phyloP scores from a whole-genome alignment of 2,113 vertebrate genomes.

The Platanista minor region DNA sequence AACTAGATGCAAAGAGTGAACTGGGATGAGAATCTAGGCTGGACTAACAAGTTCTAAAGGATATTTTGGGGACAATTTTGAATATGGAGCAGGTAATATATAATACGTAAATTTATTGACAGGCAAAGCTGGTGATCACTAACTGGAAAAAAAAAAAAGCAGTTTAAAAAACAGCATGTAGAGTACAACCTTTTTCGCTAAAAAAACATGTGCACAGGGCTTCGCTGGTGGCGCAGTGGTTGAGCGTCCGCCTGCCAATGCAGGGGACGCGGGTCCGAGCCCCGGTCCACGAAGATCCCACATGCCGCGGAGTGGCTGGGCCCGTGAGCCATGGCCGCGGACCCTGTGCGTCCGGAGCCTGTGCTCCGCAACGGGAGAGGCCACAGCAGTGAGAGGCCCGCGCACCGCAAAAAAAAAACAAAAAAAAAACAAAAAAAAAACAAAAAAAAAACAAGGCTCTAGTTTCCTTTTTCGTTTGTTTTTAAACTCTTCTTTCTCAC shows the following conservation, averaged over 20 bases:
- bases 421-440: too few relatives aligned
- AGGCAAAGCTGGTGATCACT: background rate
- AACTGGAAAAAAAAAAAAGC: background rate
- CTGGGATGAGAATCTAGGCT: background rate
- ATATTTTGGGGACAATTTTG: background rate
- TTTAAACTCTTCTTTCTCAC: slow-evolving; percentile 18
- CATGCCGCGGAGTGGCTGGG: too few relatives aligned
- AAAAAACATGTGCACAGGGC: background rate
- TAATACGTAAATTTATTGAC: background rate
- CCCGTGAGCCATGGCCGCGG: too few relatives aligned
- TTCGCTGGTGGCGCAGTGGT: too few relatives aligned
- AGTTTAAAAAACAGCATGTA: background rate
- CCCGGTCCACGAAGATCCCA: too few relatives aligned
- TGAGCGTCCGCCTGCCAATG: too few relatives aligned
- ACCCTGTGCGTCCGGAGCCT: too few relatives aligned
- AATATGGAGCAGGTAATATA: background rate
- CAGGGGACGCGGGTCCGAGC: too few relatives aligned
- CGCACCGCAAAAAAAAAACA: too few relatives aligned
- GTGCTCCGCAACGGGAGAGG: too few relatives aligned
- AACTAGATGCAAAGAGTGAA: background rate
- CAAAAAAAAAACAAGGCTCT: too few relatives aligned
- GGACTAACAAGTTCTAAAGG: background rate
- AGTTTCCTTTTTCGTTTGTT: slow-evolving; percentile 19
- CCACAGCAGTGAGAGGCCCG: too few relatives aligned
- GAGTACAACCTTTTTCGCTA: background rate